phyloP scores from a whole-genome alignment of 2,888 invertebrate genomes.

The Crocallis elinguaria region DNA sequence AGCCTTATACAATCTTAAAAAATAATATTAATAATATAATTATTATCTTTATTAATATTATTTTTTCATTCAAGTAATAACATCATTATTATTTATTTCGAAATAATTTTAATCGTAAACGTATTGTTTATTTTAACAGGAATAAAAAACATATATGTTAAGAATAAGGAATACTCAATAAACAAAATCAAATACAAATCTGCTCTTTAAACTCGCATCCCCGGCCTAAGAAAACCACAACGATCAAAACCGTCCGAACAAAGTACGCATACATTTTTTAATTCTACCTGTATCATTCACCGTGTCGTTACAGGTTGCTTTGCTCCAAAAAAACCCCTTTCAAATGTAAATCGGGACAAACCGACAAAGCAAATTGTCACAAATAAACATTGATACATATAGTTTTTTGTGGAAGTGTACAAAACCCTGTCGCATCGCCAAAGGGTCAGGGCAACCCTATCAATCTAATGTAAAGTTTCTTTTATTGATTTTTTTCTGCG shows the following conservation, averaged over 20 bases:
- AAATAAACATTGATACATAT: constrained; percentile 83
- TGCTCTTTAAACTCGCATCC: background rate
- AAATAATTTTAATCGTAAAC: no score
- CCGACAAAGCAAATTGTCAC: constrained; percentile 86
- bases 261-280: constrained; percentile 48
- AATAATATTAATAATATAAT: no score
- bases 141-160: no score
- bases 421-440: constrained; percentile 73
- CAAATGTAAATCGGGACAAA: constrained; percentile 82
- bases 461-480: constrained; percentile 80
- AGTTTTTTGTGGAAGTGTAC: constrained; percentile 75
- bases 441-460: constrained; percentile 81
- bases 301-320: constrained; percentile 79
- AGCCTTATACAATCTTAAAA: no score
- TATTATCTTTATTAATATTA: no score
- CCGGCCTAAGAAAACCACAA: constrained; percentile 22
- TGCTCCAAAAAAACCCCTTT: constrained; percentile 69
- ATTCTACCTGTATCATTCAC: constrained; percentile 80
- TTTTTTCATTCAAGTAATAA: no score
- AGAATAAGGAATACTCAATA: no score
- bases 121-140: no score
- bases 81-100: no score
- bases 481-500: constrained; percentile 77
- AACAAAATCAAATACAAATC: no score
- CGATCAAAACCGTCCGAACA: constrained; percentile 58